phyloP scores from a whole-genome alignment of 37 sponge, comb jelly and placozoan genomes.

The Spongilla lacustris region DNA sequence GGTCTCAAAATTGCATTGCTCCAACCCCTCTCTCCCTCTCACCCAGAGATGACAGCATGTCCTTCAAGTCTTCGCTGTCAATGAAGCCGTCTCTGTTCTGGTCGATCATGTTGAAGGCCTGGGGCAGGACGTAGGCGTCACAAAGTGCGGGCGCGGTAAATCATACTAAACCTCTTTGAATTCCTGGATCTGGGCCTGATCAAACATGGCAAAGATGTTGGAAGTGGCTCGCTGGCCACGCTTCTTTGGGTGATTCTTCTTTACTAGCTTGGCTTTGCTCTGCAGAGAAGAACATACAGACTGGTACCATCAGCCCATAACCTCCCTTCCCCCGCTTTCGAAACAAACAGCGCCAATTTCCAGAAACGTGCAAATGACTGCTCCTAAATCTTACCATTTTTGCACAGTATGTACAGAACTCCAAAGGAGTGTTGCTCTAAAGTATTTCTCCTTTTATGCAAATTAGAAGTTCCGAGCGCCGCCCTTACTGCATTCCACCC shows the following conservation, averaged over 20 bases:
- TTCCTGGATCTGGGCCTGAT: constrained; percentile 99
- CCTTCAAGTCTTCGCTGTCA: constrained; percentile 92
- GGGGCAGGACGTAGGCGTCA: not conserved
- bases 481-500: not conserved
- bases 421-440: not conserved
- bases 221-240: constrained; percentile 97
- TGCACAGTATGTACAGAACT: not conserved
- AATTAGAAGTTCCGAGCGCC: not conserved
- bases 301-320: no score
- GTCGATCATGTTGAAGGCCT: constrained; percentile 99
- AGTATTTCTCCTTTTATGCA: not conserved
- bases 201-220: constrained; percentile 99
- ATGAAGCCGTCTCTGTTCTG: constrained; percentile 96
- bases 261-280: constrained; percentile 74
- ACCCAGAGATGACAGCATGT: constrained; percentile 96
- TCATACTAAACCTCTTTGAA: constrained; percentile 91
- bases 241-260: constrained; percentile 94
- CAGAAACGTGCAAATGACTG: no score
- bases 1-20: not conserved
- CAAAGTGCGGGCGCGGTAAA: not conserved
- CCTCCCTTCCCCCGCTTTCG: not conserved
- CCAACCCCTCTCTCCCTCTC: not conserved
- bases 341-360: not conserved
- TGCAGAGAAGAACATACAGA: constrained; percentile 7
- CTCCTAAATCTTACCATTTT: not conserved